Evolutionary conservation across 2,888 invertebrate genomes (phyloP).

Genomic region (Arrhopalites spinosus): DNA sequence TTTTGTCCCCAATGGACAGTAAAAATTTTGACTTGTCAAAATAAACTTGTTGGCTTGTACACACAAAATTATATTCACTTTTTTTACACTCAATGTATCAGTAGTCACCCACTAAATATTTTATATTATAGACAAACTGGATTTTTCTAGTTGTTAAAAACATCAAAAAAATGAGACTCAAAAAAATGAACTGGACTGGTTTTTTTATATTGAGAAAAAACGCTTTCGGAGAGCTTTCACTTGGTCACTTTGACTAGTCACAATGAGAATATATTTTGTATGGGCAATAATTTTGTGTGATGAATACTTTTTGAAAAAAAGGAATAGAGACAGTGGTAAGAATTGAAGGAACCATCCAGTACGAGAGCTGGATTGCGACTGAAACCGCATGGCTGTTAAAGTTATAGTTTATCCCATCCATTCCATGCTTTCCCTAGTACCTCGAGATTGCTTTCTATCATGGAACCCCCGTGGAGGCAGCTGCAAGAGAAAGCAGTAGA

Average conservation of each 20-base stretch:
- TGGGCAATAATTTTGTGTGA: too few species aligned
- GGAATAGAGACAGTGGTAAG: not conserved
- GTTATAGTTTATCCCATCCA: not conserved
- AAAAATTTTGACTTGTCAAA: too few species aligned
- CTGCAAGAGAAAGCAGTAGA: too few species aligned
- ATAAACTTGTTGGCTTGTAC: not conserved
- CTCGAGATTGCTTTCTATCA: not conserved
- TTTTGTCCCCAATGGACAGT: not conserved
- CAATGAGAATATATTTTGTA: too few species aligned
- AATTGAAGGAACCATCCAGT: slow-evolving; percentile 23
- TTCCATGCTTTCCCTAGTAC: not conserved
- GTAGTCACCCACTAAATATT: not conserved
- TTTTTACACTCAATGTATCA: not conserved
- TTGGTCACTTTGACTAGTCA: too few species aligned
- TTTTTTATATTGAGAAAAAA: too few species aligned
- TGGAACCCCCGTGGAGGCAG: too few species aligned
- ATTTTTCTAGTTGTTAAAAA: not conserved
- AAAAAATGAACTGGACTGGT: not conserved
- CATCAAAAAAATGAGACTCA: not conserved
- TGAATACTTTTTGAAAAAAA: too few species aligned
- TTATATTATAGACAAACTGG: not conserved
- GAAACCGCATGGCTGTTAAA: slow-evolving; percentile 23
- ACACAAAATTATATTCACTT: not conserved
- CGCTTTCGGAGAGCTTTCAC: too few species aligned
- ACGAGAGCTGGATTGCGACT: slow-evolving; percentile 28